phyloP scores from a whole-genome alignment of 1,140 invertebrate genomes.

The Medauroidea extradentata region DNA sequence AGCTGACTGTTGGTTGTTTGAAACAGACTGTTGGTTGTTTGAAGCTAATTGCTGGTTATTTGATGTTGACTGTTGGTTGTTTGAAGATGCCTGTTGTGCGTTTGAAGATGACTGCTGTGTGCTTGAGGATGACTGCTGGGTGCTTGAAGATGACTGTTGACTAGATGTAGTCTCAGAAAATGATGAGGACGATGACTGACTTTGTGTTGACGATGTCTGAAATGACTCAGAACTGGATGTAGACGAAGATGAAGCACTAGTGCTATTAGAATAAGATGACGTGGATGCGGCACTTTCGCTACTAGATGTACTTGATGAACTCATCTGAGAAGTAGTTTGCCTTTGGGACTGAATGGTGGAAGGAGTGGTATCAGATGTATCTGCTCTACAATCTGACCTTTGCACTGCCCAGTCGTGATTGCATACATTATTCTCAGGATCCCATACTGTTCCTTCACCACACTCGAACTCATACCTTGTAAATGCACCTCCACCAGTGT shows the following conservation, averaged over 20 bases:
- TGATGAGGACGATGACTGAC: no score
- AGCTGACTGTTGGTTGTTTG: not conserved
- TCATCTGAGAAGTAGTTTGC: no score
- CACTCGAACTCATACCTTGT: constrained; percentile 61
- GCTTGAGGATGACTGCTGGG: not conserved
- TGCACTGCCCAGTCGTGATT: constrained; percentile 58
- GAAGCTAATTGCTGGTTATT: not conserved
- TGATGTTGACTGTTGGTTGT: not conserved
- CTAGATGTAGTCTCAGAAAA: not conserved
- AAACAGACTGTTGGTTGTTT: not conserved
- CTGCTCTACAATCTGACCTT: constrained; percentile 14
- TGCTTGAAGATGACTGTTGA: constrained; percentile 2
- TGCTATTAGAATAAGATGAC: no score
- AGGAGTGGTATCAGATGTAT: no score
- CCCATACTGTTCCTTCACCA: constrained; percentile 66
- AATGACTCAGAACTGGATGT: no score
- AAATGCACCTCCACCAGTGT: constrained; percentile 38
- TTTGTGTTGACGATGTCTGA: no score
- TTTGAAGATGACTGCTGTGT: not conserved
- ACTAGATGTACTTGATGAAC: no score
- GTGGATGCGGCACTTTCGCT: no score
- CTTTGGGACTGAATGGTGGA: no score
- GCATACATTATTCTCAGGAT: constrained; percentile 57
- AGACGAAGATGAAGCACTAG: no score
- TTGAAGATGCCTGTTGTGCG: not conserved